Evolutionary conservation across 2,888 invertebrate genomes (phyloP), one percentile per base, ranked within the genome.

Genomic region (Brachycybe producta): DNA sequence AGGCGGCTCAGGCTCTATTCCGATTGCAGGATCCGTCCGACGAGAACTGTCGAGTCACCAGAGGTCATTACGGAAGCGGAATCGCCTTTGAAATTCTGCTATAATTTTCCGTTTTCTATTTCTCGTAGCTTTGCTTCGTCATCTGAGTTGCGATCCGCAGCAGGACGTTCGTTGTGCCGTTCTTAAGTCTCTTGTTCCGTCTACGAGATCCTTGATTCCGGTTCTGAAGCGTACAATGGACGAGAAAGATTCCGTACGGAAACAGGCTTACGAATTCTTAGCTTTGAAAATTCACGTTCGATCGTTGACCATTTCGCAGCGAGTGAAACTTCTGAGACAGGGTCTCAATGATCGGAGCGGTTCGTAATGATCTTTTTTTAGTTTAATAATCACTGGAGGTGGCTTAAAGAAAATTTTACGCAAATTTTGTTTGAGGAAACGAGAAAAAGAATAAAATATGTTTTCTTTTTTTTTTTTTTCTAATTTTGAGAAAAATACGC

Each of bases 11-110:
- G 26, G 84, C 86, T 0, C 68, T 91, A 35, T 78, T 81, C 49
- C 73, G 88, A 3, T 70, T 91, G 1, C 91, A 91, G 65, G 80
- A 84, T 59, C 85, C 87, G 0, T 70, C 70, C 42, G 78, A 84
- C 61, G 74, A 75, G 0, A 74, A 80, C 28, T 88, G 90, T 64
- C 77, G 76, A 1, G 79, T 90, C 1, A 79, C 85, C 1, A 74
- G 77, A 57, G 67, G 70, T 70, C 52, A 45, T 17, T n/a, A 39
- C 21, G 3, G 39, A 21, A 39, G 23, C 8, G 30, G 23, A 28
- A 17, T 43, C 19, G 2, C 17, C 28, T 24, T 40, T 24, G n/a
- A 30, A 30, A 30, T 30, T 38, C 50, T 7, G 35, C 21, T 39
- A 45, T 26, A 34, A 49, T 23, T 38, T 45, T 19, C n/a, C 17